phyloP scores from a whole-genome alignment of 2,888 invertebrate species.

The Bruchidius siliquastri region DNA sequence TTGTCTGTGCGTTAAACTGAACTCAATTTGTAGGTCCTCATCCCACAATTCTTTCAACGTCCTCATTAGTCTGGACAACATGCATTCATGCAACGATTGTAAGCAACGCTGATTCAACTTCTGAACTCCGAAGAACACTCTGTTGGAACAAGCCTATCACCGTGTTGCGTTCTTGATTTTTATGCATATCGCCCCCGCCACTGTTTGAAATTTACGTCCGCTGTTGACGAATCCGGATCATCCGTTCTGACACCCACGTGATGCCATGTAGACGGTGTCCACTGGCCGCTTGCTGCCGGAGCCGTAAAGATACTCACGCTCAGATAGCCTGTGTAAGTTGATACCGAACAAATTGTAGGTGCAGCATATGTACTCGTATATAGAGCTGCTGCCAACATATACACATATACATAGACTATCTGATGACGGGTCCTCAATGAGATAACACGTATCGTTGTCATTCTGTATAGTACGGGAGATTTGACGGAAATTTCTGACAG shows the following conservation, averaged over 20 bases:
- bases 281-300: conserved; percentile 10
- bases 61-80: no score
- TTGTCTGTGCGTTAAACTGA: no score
- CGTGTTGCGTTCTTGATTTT: no score
- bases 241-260: conserved; percentile 30
- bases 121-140: no score
- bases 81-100: no score
- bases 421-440: conserved; percentile 35
- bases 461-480: background rate
- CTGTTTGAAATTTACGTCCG: background rate
- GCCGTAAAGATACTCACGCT: conserved; percentile 38
- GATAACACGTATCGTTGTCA: conserved; percentile 21
- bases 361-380: conserved; percentile 22
- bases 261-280: conserved; percentile 37
- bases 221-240: conserved; percentile 26
- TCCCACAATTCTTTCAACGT: no score
- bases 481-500: background rate
- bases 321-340: conserved; percentile 41
- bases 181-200: background rate
- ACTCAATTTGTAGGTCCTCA: no score
- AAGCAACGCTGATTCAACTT: no score
- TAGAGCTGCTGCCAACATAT: conserved; percentile 25
- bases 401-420: conserved; percentile 33
- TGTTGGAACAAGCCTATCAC: no score
- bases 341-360: conserved; percentile 45